These are phyloP conservation scores for Oncorhynchus masou DNA, from an alignment of 2,113 vertebrate genomes.

Conservation along the genomic window DNA sequence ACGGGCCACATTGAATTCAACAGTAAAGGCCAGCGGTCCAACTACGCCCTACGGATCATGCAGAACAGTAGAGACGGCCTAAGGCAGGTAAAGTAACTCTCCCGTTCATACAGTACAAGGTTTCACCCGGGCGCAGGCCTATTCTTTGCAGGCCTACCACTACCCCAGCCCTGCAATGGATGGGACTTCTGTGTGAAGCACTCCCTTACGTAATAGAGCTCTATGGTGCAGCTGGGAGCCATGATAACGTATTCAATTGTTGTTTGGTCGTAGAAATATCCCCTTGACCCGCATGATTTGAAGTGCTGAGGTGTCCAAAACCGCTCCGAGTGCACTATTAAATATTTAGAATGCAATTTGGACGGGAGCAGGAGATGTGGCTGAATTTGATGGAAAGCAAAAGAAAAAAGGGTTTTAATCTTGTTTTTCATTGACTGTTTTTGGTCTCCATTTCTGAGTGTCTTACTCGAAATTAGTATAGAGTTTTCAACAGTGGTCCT, in stretches of 20 bases:
- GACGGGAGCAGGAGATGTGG: background rate
- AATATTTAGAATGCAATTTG: background rate
- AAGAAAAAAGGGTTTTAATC: no score
- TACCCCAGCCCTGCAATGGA: no score
- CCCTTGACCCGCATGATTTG: background rate
- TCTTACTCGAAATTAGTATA: no score
- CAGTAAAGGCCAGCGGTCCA: slow-evolving; percentile 97
- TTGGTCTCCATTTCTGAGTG: no score
- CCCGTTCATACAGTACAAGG: background rate
- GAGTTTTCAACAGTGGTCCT: no score
- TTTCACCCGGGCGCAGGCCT: background rate
- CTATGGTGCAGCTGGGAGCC: background rate
- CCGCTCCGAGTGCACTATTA: background rate
- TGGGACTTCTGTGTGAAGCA: no score
- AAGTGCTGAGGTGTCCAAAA: background rate
- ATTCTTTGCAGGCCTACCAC: no score
- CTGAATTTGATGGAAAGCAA: background rate
- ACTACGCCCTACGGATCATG: slow-evolving; percentile 94
- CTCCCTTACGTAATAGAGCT: background rate
- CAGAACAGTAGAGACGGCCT: slow-evolving; percentile 88
- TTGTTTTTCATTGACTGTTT: no score
- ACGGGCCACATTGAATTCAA: slow-evolving; percentile 99
- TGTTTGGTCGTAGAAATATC: background rate
- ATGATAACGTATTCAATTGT: background rate
- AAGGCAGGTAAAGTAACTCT: slow-evolving; percentile 83